Evolutionary conservation across 37 sponge, comb jelly and placozoan genomes (phyloP), one percentile per base, ranked within the genome.

Genomic region (Agelas oroides): DNA sequence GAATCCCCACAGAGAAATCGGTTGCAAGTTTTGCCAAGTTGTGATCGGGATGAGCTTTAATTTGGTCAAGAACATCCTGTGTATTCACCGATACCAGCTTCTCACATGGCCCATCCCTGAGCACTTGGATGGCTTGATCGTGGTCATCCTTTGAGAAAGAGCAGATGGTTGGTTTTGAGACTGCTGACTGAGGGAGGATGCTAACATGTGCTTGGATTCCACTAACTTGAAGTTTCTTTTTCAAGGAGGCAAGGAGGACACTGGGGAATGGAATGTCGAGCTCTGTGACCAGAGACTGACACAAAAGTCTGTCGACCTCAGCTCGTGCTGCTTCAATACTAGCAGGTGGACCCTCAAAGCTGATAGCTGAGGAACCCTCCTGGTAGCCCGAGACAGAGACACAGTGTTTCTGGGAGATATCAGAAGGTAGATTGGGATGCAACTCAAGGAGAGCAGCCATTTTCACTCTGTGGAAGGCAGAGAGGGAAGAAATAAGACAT

Each of bases 371-470:
- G n/a, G 75, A 65, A 30, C 19, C 58, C 2, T 16, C 31, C 13
- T 66, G 38, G 53, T 55, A 80, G 55, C 80, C 81, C 31, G 25
- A 34, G 6, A 87, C 39, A 55, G 1, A 3, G 15, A 80, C 87
- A 66, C 39, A 52, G 54, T 60, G 54, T 23, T 56, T 71, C 14
- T 60, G n/a, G 25, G 28, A 2, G 6, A 80, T 79, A 2, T 46
- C 59, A n/a, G 53, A 19, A 28, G 75, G 41, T 28, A 87, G 67
- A 23, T 40, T 30, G 28, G 75, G 87, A 20, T 65, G 20, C 36
- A 87, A 34, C 18, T 75, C 17, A 31, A 72, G 41, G 28, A 87
- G 66, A 5, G 81, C 67, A 28, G 19, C 59, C 41, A 73, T 71
- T 59, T 79, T 56, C 15, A 31, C 16, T 67, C 87, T 87, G 62